These are phyloP conservation scores for Temnothorax ravouxi DNA, from an alignment of 2,888 invertebrate genomes.

Conservation along the genomic window DNA sequence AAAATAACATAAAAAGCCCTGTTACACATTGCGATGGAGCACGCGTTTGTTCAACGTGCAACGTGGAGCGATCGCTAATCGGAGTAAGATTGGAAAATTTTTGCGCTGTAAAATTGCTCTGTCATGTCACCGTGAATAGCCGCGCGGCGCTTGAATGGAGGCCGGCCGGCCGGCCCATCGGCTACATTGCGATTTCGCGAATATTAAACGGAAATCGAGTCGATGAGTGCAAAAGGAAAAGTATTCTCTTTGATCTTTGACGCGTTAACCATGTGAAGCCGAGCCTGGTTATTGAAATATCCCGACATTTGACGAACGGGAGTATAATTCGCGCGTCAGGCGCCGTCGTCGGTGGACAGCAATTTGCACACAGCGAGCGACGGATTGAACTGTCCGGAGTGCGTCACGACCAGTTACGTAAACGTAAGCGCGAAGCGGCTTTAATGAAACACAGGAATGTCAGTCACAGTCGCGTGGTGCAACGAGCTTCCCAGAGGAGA, in stretches of 20 bases:
- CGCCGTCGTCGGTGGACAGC: neutral
- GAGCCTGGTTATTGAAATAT: conserved; percentile 15
- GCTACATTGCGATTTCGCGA: neutral
- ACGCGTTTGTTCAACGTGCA: neutral
- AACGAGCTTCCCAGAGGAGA: conserved; percentile 11
- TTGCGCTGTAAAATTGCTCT: neutral
- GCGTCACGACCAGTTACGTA: conserved; percentile 57
- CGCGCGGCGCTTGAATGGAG: neutral
- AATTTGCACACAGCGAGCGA: conserved; percentile 57
- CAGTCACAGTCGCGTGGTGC: neutral
- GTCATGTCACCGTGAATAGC: conserved; percentile 1
- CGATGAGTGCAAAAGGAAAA: conserved; percentile 19
- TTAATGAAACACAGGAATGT: conserved; percentile 63
- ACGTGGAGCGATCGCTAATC: conserved; percentile 12
- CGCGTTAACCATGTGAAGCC: neutral
- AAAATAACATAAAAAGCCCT: neutral
- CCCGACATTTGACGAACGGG: conserved; percentile 18
- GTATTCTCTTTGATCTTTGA: conserved; percentile 34
- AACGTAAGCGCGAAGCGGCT: conserved; percentile 45
- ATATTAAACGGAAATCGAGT: conserved; percentile 17
- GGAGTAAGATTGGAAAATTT: conserved; percentile 22
- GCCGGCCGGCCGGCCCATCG: neutral
- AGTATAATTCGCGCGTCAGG: conserved; percentile 43
- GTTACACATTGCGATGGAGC: neutral
- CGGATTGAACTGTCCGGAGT: neutral